Evolutionary conservation across 2,888 invertebrate genomes (phyloP), one percentile per base, ranked within the genome.

Genomic region (Phania funesta): DNA sequence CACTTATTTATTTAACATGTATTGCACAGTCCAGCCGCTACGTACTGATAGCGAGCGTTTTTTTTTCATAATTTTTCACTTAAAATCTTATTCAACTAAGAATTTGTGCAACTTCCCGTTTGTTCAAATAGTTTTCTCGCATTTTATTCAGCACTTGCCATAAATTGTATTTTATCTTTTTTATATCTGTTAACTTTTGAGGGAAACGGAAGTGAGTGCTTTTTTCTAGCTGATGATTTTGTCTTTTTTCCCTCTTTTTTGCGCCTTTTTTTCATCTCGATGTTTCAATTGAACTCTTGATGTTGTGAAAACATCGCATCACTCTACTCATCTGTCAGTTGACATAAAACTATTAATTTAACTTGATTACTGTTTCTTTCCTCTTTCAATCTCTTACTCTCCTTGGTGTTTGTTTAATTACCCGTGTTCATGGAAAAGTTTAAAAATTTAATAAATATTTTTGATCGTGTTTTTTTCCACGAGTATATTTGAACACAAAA

Each of bases 271-370:
- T 29, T 5, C 65, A 64, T 58, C 29, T 41, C 58, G 56, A 65
- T 65, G 78, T 65, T 78, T 71, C 71, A 78, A 71, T 78, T 78
- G 56, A 71, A 56, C 56, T 58, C 41, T 71, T 65, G 71, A 71
- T 71, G 71, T 58, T 64, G 29, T 20, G 46, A 70, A 62, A 62
- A 62, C 77, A 62, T 54, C 52, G 26, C 46, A 75, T 48, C 56
- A 13, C 65, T 56, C 65, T 18, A 29, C 32, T 68, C 58, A 41
- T 22, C 46, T 71, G 71, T 58, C 71, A 71, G 41, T 71, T 71
- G 54, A 71, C 38, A 78, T 71, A 78, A 78, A 78, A 58, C 64
- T 78, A 78, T 78, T 78, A 78, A 78, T 78, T 64, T 56, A 60
- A 67, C 67, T 50, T 58, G 58, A 75, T 75, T 75, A 75, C 50